Conservation (phyloP, 2,888 invertebrate species). For the Drepanosiphum platanoidis region DNA sequence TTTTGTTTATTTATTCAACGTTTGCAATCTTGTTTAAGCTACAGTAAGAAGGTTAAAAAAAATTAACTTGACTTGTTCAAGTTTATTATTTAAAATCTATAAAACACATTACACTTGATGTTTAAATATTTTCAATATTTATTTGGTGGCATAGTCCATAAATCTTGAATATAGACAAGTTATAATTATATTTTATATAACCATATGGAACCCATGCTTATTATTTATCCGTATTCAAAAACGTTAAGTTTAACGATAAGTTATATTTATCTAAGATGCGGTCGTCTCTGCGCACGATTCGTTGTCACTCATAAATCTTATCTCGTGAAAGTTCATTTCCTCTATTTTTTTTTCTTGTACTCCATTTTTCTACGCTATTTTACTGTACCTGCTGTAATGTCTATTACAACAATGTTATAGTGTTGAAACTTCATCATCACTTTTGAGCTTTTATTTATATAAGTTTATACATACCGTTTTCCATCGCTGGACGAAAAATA, state of each 20-base stretch:
- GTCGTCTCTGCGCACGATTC: neutral
- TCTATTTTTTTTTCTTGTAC: neutral
- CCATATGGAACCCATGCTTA: neutral
- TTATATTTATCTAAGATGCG: neutral
- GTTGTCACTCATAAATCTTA: neutral
- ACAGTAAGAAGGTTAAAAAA: neutral
- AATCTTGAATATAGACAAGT: conserved; percentile 1
- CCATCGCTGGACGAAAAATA: neutral
- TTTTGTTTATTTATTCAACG: conserved; percentile 21
- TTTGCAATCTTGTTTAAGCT: conserved; percentile 9
- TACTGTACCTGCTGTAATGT: neutral
- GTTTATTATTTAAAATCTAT: conserved; percentile 29
- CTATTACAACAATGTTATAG: neutral
- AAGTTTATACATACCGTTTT: neutral
- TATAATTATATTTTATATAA: neutral
- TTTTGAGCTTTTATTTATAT: neutral
- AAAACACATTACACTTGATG: conserved; percentile 9
- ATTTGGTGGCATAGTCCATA: neutral
- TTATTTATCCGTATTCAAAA: conserved; percentile 27
- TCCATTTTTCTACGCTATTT: neutral
- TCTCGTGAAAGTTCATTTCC: neutral
- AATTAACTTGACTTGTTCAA: neutral
- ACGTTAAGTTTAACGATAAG: conserved; percentile 6
- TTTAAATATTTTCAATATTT: neutral
- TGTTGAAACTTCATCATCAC: neutral